A percentile compares a stretch with the other conserved stretches of the same genome.
phyloP scores from a whole-genome alignment of 1,140 invertebrate species.

The Idris sp. region DNA sequence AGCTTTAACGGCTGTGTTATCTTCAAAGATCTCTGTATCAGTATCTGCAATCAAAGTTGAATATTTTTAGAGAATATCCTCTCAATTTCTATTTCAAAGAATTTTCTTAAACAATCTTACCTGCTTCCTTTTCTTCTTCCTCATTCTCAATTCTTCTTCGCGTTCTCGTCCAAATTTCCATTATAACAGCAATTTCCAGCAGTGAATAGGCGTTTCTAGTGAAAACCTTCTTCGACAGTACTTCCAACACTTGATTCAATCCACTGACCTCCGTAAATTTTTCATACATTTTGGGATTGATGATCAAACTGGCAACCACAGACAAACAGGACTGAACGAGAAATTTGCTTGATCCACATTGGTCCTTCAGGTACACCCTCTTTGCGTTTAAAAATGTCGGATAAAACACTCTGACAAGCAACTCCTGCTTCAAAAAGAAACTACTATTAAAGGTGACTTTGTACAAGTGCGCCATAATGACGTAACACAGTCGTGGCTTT shows the following conservation, averaged over 20 bases:
- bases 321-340: constrained; percentile 81
- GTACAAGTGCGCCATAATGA: constrained; percentile 80
- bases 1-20: constrained; percentile 76
- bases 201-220: constrained; percentile 81
- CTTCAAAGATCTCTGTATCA: constrained; percentile 16
- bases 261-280: constrained; percentile 81
- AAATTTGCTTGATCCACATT: constrained; percentile 78
- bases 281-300: constrained; percentile 79
- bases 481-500: constrained; percentile 79
- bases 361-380: constrained; percentile 70
- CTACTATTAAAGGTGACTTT: constrained; percentile 80
- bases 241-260: constrained; percentile 76
- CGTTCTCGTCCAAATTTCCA: constrained; percentile 79
- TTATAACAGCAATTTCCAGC: constrained; percentile 81
- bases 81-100: too few relatives aligned
- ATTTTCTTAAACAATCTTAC: too few relatives aligned
- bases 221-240: constrained; percentile 79
- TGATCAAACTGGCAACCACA: constrained; percentile 80
- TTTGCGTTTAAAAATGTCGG: constrained; percentile 81
- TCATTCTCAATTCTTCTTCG: constrained; percentile 57
- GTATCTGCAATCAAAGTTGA: constrained; percentile 20
- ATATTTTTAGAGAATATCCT: too few relatives aligned
- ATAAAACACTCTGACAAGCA: constrained; percentile 81
- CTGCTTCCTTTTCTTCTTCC: too few relatives aligned
- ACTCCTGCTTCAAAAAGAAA: constrained; percentile 79